phyloP scores from a whole-genome alignment of 2,888 invertebrate genomes.

The Pimpla rufipes region DNA sequence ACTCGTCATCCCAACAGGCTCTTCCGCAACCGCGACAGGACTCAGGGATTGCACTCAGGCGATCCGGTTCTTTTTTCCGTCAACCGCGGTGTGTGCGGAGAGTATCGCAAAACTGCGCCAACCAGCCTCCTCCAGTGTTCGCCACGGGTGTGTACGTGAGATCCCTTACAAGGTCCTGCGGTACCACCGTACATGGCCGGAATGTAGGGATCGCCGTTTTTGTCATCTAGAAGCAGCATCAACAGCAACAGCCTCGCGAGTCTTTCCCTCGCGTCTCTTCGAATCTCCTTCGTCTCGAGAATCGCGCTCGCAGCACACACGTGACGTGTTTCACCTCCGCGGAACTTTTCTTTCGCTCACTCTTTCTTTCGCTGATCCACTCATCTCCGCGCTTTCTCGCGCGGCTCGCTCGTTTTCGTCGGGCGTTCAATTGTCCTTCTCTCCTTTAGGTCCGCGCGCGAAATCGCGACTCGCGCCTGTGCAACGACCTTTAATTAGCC shows the following conservation, averaged over 20 bases:
- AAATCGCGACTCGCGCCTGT: constrained; percentile 49
- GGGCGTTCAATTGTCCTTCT: constrained; percentile 12
- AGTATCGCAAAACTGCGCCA: constrained; percentile 77
- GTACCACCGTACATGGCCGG: constrained; percentile 82
- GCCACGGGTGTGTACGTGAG: constrained; percentile 77
- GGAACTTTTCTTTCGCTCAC: constrained; percentile 34
- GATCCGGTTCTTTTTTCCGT: constrained; percentile 45
- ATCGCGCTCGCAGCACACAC: constrained; percentile 5
- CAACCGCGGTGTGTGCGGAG: constrained; percentile 41
- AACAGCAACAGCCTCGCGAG: constrained; percentile 52
- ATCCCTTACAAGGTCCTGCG: constrained; percentile 82
- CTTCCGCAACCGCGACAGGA: constrained; percentile 14
- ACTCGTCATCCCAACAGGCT: neutral
- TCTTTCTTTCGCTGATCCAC: constrained; percentile 60
- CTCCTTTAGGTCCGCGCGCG: constrained; percentile 24
- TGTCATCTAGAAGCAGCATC: constrained; percentile 76
- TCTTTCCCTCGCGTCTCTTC: constrained; percentile 44
- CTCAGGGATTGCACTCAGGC: constrained; percentile 17
- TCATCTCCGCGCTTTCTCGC: constrained; percentile 51
- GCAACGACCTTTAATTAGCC: constrained; percentile 67
- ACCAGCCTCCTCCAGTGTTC: constrained; percentile 66
- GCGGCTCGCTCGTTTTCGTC: neutral
- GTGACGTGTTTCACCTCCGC: constrained; percentile 10
- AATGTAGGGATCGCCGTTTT: constrained; percentile 85
- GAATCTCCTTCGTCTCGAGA: constrained; percentile 54